Percentiles rank a stretch among this genome's conserved stretches.
Evolutionary conservation across 2,113 vertebrate genomes (phyloP).

Genomic region (Phyllostomus discolor): DNA sequence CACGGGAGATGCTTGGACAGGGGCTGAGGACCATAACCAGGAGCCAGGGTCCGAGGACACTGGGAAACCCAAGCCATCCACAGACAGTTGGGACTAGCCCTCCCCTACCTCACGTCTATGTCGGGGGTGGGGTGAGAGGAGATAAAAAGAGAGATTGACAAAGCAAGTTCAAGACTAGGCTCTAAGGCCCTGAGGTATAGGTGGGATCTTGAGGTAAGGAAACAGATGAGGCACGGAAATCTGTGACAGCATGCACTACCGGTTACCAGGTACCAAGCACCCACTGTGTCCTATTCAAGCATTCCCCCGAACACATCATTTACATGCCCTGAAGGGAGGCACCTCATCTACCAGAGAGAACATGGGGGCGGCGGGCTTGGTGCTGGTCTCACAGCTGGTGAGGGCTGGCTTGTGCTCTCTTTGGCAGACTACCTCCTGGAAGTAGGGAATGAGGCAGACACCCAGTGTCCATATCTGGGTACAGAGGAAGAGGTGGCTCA

Average conservation of each 20-base stretch:
- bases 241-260: not conserved
- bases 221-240: not conserved
- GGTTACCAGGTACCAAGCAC: not conserved
- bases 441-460: not conserved
- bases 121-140: not conserved
- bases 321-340: not conserved
- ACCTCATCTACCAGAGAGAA: not conserved
- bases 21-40: not conserved
- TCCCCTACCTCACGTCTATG: rapidly evolving
- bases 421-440: not conserved
- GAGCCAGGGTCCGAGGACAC: not conserved
- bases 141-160: not conserved
- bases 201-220: not conserved
- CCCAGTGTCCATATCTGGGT: not conserved
- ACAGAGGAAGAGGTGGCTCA: not conserved
- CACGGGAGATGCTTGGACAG: not conserved
- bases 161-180: not conserved
- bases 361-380: too few species aligned
- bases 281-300: not conserved
- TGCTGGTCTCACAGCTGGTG: not conserved
- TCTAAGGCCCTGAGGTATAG: not conserved
- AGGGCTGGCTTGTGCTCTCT: not conserved
- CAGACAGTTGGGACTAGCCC: not conserved
- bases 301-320: not conserved
- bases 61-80: not conserved